Evolutionary conservation across 1,140 invertebrate genomes (phyloP), one percentile per base, ranked within the genome.

Genomic region (Ladona fulva): DNA sequence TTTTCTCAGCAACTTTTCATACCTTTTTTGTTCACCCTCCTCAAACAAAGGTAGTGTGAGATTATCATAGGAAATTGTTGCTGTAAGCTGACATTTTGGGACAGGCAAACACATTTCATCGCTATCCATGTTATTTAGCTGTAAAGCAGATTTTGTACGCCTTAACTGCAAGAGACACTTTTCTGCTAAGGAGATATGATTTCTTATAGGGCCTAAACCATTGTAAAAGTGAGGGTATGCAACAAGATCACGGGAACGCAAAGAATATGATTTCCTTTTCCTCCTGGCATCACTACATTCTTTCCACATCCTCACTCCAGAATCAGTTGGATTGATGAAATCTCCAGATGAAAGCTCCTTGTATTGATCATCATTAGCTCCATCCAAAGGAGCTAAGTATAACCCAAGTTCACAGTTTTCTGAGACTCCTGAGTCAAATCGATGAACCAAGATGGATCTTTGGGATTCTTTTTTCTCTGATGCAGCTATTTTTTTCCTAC

Each of bases 361-460:
- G 1, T 5, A 37, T 8, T 37, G 29, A 37, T 37, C 3, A 37
- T 37, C 29, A 5, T 37, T 8, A 37, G 8, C 5, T 78, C 22
- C 11, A 74, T 24, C 25, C n/a, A 12, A 44, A 52, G 19, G 37
- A 29, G 19, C 77, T n/a, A 87, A 80, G 75, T 83, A 85, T 12
- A 88, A 81, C 0, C 84, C 83, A 7, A 84, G 85, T 14, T 79
- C 81, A 79, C 87, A 88, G 29, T 86, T 87, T 78, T 89, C 87
- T 0, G 83, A 74, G 0, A 88, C 79, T 0, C 86, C 87, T 29
- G 82, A 82, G 11, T 85, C 87, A 79, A 88, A 88, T 77, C 88
- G 82, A 74, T 81, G 80, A 3, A 81, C 77, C 52, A 8, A 80
- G 76, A 29, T 74, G 14, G 77, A 37, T 37, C 8, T 37, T 37